Evolutionary conservation across 1,140 invertebrate species (phyloP).

Genomic region (Saccostrea echinata): DNA sequence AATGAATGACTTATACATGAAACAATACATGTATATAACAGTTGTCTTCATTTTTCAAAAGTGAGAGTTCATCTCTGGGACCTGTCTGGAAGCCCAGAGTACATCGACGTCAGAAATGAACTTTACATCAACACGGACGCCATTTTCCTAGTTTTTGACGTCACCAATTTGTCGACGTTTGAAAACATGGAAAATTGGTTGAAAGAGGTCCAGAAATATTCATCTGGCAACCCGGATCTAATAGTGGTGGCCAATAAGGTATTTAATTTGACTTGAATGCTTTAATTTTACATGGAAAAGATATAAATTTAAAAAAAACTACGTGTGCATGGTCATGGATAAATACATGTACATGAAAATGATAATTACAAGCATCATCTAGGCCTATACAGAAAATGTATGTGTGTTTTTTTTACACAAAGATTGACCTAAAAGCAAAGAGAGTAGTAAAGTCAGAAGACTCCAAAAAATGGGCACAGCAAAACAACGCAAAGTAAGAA

Average conservation of each 20-base stretch:
- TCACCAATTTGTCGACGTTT: slow-evolving; percentile 74
- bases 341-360: too few relatives aligned
- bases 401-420: slow-evolving; percentile 41
- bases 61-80: slow-evolving; percentile 78
- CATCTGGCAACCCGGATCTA: slow-evolving; percentile 68
- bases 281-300: too few relatives aligned
- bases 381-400: too few relatives aligned
- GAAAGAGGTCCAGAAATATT: slow-evolving; percentile 70
- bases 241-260: slow-evolving; percentile 76
- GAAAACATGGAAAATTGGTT: slow-evolving; percentile 74
- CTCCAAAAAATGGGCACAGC: slow-evolving; percentile 69
- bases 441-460: slow-evolving; percentile 65
- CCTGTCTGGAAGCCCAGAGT: slow-evolving; percentile 75
- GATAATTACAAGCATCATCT: too few relatives aligned
- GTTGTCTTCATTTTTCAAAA: too few relatives aligned
- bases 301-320: too few relatives aligned
- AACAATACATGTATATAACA: too few relatives aligned
- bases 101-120: slow-evolving; percentile 77
- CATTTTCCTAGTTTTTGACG: slow-evolving; percentile 75
- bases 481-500: slow-evolving; percentile 69
- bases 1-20: too few relatives aligned
- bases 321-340: too few relatives aligned
- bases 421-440: slow-evolving; percentile 70
- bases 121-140: slow-evolving; percentile 75
- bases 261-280: neutral